Evolutionary conservation across 2,113 vertebrate genomes (phyloP).

Genomic region (Cricetomys ansorgei): DNA sequence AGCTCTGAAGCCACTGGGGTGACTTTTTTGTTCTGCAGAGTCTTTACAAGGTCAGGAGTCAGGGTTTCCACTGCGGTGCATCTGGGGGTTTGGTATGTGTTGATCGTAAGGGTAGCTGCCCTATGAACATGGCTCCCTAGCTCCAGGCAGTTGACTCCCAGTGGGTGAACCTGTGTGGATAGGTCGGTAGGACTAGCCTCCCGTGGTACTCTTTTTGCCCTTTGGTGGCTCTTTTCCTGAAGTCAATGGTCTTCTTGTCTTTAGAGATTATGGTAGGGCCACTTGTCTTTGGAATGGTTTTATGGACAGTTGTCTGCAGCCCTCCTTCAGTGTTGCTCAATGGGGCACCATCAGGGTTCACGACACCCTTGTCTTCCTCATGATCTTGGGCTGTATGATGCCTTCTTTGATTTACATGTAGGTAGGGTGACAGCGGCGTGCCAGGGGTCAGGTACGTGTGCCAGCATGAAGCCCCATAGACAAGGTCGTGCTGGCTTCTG

Average conservation of each 20-base stretch:
- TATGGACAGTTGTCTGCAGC: rapidly evolving
- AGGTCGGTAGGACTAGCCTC: rapidly evolving
- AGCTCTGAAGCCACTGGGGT: rapidly evolving
- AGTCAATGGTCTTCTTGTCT: not conserved
- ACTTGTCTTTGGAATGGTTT: rapidly evolving
- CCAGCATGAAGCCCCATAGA: not conserved
- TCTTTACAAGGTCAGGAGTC: not conserved
- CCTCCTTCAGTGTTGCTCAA: not conserved
- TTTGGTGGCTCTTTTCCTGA: not conserved
- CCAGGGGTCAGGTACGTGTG: rapidly evolving
- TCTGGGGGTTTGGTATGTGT: not conserved
- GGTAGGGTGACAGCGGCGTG: not conserved
- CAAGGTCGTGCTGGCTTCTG: not conserved
- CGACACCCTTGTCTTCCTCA: rapidly evolving
- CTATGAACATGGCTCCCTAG: rapidly evolving
- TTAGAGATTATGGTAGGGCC: rapidly evolving
- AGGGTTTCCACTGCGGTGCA: rapidly evolving
- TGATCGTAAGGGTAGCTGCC: not conserved
- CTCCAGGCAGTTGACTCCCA: not conserved
- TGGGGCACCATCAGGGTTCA: rapidly evolving
- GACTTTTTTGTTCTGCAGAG: rapidly evolving
- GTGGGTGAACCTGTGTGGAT: rapidly evolving
- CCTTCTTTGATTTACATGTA: rapidly evolving
- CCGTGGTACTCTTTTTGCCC: rapidly evolving
- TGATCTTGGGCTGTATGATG: rapidly evolving